Evolutionary conservation across 2,113 vertebrate genomes (phyloP).

Genomic region (Onychostoma macrolepis): DNA sequence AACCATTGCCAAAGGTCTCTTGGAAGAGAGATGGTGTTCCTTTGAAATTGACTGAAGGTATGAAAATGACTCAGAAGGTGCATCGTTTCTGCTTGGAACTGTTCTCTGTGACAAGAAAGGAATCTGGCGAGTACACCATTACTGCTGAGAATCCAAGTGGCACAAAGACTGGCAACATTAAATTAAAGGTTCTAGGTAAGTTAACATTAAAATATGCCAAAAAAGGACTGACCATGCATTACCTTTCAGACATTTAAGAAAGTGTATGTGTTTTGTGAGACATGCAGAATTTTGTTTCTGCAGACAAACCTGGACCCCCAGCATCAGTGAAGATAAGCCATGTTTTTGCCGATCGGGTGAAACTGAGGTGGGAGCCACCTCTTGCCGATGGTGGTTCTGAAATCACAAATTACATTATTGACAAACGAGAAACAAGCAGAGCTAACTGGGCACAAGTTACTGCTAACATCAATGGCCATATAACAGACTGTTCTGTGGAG

Average conservation of each 20-base stretch:
- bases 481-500: constrained; percentile 91
- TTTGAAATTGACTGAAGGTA: constrained; percentile 85
- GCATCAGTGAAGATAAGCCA: constrained; percentile 89
- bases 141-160: constrained; percentile 92
- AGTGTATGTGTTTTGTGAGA: background rate
- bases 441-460: constrained; percentile 97
- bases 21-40: constrained; percentile 87
- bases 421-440: constrained; percentile 97
- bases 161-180: constrained; percentile 91
- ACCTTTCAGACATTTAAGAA: background rate
- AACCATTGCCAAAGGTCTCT: constrained; percentile 88
- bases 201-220: constrained; percentile 23
- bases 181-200: constrained; percentile 95
- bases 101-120: constrained; percentile 91
- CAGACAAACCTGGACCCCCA: constrained; percentile 97
- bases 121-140: constrained; percentile 95
- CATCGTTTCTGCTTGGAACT: constrained; percentile 88
- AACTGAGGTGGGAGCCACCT: constrained; percentile 93
- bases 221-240: background rate
- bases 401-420: constrained; percentile 97
- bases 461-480: constrained; percentile 83
- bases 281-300: constrained; percentile 38
- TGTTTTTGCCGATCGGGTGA: constrained; percentile 89
- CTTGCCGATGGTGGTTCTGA: constrained; percentile 95
- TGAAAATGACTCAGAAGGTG: constrained; percentile 88